phyloP scores from a whole-genome alignment of 1,140 invertebrate genomes.

The Papilio aristodemus region DNA sequence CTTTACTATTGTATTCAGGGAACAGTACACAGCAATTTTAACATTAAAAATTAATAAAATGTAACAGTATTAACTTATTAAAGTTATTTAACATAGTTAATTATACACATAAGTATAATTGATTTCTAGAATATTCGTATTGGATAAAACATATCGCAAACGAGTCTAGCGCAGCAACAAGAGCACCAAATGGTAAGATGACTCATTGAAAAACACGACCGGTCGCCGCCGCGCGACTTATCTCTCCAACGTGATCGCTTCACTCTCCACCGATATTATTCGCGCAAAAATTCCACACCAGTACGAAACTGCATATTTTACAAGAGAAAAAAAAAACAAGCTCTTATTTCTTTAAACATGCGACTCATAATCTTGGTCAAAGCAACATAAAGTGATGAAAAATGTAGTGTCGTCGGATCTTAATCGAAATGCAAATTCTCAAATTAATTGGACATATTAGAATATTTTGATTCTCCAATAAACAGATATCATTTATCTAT shows the following conservation, averaged over 20 bases:
- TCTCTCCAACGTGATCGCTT: not conserved
- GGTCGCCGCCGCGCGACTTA: not conserved
- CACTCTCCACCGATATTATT: not conserved
- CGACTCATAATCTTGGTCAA: not conserved
- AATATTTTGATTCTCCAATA: too few relatives aligned
- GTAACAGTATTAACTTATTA: too few relatives aligned
- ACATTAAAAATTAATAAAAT: too few relatives aligned
- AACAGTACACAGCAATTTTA: too few relatives aligned
- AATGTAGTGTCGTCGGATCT: not conserved
- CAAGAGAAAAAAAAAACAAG: not conserved
- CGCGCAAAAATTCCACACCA: not conserved
- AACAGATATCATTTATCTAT: too few relatives aligned
- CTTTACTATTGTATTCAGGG: too few relatives aligned
- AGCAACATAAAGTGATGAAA: not conserved
- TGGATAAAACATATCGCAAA: constrained; percentile 13
- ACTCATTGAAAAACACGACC: constrained; percentile 14
- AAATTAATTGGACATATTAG: too few relatives aligned
- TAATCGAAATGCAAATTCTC: too few relatives aligned
- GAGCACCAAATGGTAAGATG: constrained; percentile 5
- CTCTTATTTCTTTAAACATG: not conserved
- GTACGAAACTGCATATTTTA: not conserved
- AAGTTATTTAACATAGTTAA: too few relatives aligned
- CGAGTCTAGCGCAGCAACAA: constrained; percentile 18
- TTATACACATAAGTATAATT: not conserved
- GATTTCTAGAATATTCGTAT: constrained; percentile 9